Evolutionary conservation across 23 tunicate genomes (phyloP).

Genomic region (Diplosoma virens): DNA sequence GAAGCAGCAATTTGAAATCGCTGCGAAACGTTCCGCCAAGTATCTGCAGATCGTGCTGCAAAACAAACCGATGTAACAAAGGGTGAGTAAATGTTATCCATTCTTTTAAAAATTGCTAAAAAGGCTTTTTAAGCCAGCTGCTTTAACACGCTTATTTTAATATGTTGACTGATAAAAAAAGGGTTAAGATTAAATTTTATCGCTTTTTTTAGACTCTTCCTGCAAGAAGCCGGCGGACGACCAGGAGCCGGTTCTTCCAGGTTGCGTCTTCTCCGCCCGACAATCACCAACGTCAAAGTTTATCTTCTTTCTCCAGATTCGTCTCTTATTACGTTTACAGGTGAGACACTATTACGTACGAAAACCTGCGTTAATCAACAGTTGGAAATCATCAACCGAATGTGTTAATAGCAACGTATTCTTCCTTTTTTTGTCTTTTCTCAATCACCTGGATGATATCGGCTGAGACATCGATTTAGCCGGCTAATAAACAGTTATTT

Average conservation of each 20-base stretch:
- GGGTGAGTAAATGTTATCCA: slow-evolving; percentile 20
- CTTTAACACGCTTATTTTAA: no score
- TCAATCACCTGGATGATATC: no score
- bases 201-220: slow-evolving; percentile 19
- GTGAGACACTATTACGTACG: no score
- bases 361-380: no score
- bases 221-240: slow-evolving; percentile 22
- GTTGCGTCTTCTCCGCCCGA: slow-evolving; percentile 27
- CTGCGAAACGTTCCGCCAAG: slow-evolving; percentile 26
- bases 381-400: no score
- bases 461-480: no score
- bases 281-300: slow-evolving; percentile 37
- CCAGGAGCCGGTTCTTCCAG: neutral
- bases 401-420: no score
- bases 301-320: slow-evolving; percentile 11
- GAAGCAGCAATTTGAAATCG: neutral
- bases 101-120: neutral
- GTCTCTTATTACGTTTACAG: slow-evolving; percentile 57
- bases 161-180: neutral
- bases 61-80: slow-evolving; percentile 26
- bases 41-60: slow-evolving; percentile 48
- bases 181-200: neutral
- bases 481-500: no score
- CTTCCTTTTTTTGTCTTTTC: no score
- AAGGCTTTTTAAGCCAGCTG: no score